phyloP scores from a whole-genome alignment of 2,888 invertebrate species.

The Callyntrura sp. region DNA sequence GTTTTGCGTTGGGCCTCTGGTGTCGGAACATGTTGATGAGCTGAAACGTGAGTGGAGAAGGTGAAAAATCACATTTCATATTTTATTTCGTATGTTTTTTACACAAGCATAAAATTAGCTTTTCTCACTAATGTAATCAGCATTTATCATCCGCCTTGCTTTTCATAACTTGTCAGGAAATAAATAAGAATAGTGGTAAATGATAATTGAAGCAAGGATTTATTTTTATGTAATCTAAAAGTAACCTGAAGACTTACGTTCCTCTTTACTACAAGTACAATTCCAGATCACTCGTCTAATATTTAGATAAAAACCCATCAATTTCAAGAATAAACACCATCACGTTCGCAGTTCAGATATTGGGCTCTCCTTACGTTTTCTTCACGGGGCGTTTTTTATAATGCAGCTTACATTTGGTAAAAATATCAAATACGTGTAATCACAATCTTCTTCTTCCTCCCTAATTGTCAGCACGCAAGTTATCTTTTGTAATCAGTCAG shows the following conservation, averaged over 20 bases:
- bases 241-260: too few relatives aligned
- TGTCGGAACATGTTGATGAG: conserved; percentile 13
- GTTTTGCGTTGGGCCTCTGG: background rate
- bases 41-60: background rate
- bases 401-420: background rate
- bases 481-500: background rate
- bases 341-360: background rate
- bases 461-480: background rate
- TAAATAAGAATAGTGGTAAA: too few relatives aligned
- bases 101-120: background rate
- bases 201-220: too few relatives aligned
- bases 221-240: too few relatives aligned
- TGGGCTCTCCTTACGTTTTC: too few relatives aligned
- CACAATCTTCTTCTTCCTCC: background rate
- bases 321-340: background rate
- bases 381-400: too few relatives aligned
- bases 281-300: too few relatives aligned
- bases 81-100: background rate
- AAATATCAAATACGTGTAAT: background rate
- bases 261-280: too few relatives aligned
- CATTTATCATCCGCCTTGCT: conserved; percentile 34
- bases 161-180: conserved; percentile 44
- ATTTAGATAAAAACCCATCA: too few relatives aligned
- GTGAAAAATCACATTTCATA: too few relatives aligned
- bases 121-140: conserved; percentile 5